phyloP scores from a whole-genome alignment of 2,113 vertebrate genomes.

The Tychaedon coryphoeus region DNA sequence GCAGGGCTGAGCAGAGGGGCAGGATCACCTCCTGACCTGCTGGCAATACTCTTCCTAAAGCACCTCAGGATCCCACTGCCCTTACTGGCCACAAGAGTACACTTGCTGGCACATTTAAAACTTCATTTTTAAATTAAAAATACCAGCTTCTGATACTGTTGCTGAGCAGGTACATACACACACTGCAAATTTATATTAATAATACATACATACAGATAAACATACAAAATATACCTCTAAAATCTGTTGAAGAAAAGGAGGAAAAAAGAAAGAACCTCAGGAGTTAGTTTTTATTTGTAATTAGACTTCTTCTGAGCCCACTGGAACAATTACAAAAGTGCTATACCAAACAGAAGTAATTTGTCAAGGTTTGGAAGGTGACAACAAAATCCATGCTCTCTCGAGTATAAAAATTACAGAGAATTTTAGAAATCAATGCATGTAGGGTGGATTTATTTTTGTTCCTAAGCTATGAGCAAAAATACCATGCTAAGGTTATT shows the following conservation, averaged over 20 bases:
- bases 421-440: not conserved
- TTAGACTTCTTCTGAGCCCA: not conserved
- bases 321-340: not conserved
- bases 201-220: rapidly evolving
- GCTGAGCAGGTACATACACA: rapidly evolving
- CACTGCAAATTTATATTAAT: rapidly evolving
- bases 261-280: not conserved
- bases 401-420: not conserved
- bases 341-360: not conserved
- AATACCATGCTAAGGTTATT: not conserved
- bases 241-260: not conserved
- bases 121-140: rapidly evolving
- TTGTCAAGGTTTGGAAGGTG: not conserved
- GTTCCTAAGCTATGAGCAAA: not conserved
- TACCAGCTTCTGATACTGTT: rapidly evolving
- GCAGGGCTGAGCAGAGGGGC: not conserved
- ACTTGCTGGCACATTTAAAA: not conserved
- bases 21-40: not conserved
- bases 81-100: not conserved
- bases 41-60: not conserved
- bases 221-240: not conserved
- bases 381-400: not conserved
- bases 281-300: not conserved
- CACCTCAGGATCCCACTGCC: not conserved
- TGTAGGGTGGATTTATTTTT: not conserved